Base-by-base conservation (phyloP, 2,113 vertebrate species). In the Pseudopodoces humilis region DNA sequence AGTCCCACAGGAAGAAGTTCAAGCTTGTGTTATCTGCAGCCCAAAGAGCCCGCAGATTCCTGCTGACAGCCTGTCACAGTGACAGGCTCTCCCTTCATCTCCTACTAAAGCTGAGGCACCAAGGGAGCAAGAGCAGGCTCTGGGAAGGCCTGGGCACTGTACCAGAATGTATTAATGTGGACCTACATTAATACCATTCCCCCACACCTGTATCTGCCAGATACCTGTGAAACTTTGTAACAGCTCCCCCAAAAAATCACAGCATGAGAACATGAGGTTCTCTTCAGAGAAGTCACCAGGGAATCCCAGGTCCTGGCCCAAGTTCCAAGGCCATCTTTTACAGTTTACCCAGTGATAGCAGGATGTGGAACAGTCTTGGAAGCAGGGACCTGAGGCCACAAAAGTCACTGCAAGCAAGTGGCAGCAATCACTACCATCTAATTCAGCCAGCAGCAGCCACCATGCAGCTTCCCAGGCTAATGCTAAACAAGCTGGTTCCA, bases 191-290 rank as follows among this genome's bases (percentile, higher is more conserved):
- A 67, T 43, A 11, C 41, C n/a, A 44, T 35, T 52, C 31, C n/a
- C 33, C 13, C 46, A 52, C 24, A 60, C 44, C 23, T 50, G 0
- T 13, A 17, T 47, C 59, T 79, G 62, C 43, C 62, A 15, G 20
- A 59, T 21, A 71, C 33, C 53, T 52, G 15, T 5, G 11, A 83
- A 56, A 47, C 33, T 63, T n/a, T 50, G 41, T 68, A 44, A 55
- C 52, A 39, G 1, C 2, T 0, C 22, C 21, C 10, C 4, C 2
- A 7, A n/a, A 39, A 78, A 86, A n/a, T 5, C 41, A 43, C 50
- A 47, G 30, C 41, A 70, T 39, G 53, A 72, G 72, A 85, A 52
- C 50, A 47, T 1, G 9, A 77, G 11, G 28, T 9, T 86, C 50
- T 74, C 46, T 55, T 53, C 22, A 30, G 37, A 82, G 63, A 49